phyloP scores from a whole-genome alignment of 2,888 invertebrate genomes.

The Drosophila atroscutellata region DNA sequence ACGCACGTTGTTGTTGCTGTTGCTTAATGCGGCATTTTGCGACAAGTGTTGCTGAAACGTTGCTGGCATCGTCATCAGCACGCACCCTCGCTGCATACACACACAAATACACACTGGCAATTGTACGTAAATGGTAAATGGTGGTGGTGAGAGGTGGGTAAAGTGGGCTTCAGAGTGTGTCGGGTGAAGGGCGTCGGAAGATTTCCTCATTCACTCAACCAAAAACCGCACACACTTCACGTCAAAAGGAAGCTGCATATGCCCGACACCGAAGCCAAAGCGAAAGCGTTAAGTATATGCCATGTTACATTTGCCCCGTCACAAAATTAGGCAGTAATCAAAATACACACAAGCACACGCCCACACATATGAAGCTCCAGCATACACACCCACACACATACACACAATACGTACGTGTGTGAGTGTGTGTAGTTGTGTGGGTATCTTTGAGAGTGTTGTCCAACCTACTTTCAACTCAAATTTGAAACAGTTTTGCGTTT shows the following conservation, averaged over 20 bases:
- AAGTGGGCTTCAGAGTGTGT: slow-evolving; percentile 8
- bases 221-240: slow-evolving; percentile 68
- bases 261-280: slow-evolving; percentile 45
- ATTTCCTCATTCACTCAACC: slow-evolving; percentile 72
- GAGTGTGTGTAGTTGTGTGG: slow-evolving; percentile 36
- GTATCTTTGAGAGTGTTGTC: slow-evolving; percentile 52
- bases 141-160: slow-evolving; percentile 46
- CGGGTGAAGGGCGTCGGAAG: slow-evolving; percentile 15
- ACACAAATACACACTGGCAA: slow-evolving; percentile 43
- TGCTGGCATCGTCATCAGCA: slow-evolving; percentile 67
- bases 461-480: slow-evolving; percentile 68
- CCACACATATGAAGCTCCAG: slow-evolving; percentile 13
- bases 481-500: slow-evolving; percentile 73
- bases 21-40: slow-evolving; percentile 76
- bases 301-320: slow-evolving; percentile 65
- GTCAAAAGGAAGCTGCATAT: slow-evolving; percentile 62
- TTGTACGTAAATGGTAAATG: slow-evolving; percentile 75
- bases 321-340: slow-evolving; percentile 81
- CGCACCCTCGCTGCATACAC: slow-evolving; percentile 49
- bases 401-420: slow-evolving; percentile 20
- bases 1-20: slow-evolving; percentile 67
- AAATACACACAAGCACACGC: slow-evolving; percentile 58
- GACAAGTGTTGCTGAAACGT: slow-evolving; percentile 77
- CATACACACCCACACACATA: slow-evolving; percentile 6
- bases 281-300: slow-evolving; percentile 68